Evolutionary conservation across 2,113 vertebrate species (phyloP).

Genomic region (Coptodon bakossiorum): DNA sequence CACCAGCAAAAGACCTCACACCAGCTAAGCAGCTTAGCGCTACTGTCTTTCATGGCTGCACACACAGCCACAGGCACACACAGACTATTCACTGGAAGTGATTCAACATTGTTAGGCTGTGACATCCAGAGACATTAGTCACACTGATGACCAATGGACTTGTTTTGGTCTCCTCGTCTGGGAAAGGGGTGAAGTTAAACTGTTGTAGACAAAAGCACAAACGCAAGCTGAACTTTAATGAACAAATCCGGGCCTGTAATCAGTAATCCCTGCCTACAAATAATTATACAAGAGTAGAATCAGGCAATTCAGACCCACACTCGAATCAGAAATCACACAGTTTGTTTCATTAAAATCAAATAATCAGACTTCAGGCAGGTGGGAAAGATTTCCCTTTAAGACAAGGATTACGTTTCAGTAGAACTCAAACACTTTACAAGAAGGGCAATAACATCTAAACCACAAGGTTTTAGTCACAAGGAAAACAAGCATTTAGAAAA

Average conservation of each 20-base stretch:
- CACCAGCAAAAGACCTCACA: constrained; percentile 42
- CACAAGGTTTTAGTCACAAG: not conserved
- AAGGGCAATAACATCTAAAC: not conserved
- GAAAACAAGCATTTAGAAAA: not conserved
- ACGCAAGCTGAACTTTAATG: not conserved
- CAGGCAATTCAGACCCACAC: not conserved
- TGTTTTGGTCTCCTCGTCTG: not conserved
- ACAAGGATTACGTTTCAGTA: not conserved
- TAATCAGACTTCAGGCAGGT: not conserved
- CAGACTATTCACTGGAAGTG: constrained; percentile 23
- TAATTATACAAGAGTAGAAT: not conserved
- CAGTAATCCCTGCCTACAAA: not conserved
- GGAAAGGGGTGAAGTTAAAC: not conserved
- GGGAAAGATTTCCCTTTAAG: not conserved
- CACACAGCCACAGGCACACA: constrained; percentile 2
- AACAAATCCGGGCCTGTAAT: not conserved
- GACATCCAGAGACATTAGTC: not conserved
- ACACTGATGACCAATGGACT: not conserved
- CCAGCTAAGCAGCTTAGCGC: constrained; percentile 52
- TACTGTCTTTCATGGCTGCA: constrained; percentile 29
- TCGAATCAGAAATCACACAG: not conserved
- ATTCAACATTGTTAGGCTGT: constrained; percentile 33
- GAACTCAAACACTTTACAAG: not conserved
- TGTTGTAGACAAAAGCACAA: not conserved
- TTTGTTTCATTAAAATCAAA: not conserved